Conservation (phyloP, 2,797 vertebrate species). For the Spea hammondii region DNA sequence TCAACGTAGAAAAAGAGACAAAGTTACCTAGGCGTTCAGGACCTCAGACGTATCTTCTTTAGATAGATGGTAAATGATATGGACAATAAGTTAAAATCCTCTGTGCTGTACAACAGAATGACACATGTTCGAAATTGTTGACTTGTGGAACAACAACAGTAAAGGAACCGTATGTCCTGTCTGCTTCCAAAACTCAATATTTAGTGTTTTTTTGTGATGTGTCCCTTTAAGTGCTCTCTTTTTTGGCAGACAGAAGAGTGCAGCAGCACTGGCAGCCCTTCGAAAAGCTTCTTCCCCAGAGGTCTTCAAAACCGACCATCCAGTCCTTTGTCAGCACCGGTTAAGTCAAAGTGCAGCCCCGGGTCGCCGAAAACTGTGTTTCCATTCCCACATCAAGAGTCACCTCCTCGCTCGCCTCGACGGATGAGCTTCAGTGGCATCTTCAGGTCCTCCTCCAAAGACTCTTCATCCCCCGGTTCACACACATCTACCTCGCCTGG, state of each 20-base stretch:
- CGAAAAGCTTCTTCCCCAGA: constrained; percentile 79
- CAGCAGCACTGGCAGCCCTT: constrained; percentile 75
- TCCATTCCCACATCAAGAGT: constrained; percentile 84
- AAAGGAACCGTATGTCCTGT: no score
- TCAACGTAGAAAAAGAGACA: no score
- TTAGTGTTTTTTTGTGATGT: no score
- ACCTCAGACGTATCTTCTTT: no score
- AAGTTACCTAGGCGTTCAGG: no score
- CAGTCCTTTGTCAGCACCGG: constrained; percentile 80
- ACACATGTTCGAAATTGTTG: no score
- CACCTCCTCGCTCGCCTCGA: constrained; percentile 90
- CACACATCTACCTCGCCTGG: constrained; percentile 79
- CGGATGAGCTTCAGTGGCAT: constrained; percentile 94
- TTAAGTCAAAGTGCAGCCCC: constrained; percentile 75
- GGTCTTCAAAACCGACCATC: constrained; percentile 72
- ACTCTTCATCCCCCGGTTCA: constrained; percentile 74
- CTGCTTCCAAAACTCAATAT: no score
- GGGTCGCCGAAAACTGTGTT: constrained; percentile 86
- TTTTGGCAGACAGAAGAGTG: constrained; percentile 75
- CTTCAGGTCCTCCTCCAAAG: constrained; percentile 89
- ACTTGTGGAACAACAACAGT: no score
- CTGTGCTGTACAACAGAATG: no score
- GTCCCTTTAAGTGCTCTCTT: neutral
- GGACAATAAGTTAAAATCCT: no score
- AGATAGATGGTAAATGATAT: no score